Percentiles rank a stretch among this genome's conserved stretches.
Evolutionary conservation across 2,113 vertebrate species (phyloP).

Genomic region (Fregata magnificens): DNA sequence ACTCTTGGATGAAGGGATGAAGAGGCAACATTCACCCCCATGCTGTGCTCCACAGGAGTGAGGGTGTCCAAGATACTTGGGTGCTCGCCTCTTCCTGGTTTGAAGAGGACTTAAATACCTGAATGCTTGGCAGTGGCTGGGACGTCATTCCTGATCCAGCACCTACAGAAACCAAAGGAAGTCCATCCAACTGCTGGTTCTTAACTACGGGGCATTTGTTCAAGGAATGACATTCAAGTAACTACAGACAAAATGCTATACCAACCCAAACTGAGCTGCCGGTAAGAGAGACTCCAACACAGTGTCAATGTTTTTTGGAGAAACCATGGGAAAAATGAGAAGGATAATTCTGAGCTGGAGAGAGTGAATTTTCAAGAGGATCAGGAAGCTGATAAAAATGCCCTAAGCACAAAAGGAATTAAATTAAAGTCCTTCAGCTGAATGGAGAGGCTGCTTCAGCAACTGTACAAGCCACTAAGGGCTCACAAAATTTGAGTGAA

Average conservation of each 20-base stretch:
- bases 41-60: not conserved
- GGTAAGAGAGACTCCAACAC: not conserved
- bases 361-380: not conserved
- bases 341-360: not conserved
- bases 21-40: fast-evolving
- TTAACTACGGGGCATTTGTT: not conserved
- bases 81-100: fast-evolving
- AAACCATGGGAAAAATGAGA: conserved; percentile 7
- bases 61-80: not conserved
- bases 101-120: not conserved
- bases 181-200: not conserved
- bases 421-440: not conserved
- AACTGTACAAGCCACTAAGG: not conserved
- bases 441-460: not conserved
- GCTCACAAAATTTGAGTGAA: not conserved
- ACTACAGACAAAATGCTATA: not conserved
- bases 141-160: not conserved
- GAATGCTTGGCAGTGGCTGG: not conserved
- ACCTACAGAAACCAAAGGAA: not conserved
- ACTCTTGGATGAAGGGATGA: not conserved
- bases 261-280: not conserved
- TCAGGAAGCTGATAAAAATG: conserved; percentile 26
- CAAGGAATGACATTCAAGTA: conserved; percentile 11
- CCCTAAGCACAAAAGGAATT: not conserved
- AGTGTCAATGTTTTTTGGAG: not conserved